phyloP scores from a whole-genome alignment of 2,888 invertebrate genomes.

The Dermolepida albohirtum region DNA sequence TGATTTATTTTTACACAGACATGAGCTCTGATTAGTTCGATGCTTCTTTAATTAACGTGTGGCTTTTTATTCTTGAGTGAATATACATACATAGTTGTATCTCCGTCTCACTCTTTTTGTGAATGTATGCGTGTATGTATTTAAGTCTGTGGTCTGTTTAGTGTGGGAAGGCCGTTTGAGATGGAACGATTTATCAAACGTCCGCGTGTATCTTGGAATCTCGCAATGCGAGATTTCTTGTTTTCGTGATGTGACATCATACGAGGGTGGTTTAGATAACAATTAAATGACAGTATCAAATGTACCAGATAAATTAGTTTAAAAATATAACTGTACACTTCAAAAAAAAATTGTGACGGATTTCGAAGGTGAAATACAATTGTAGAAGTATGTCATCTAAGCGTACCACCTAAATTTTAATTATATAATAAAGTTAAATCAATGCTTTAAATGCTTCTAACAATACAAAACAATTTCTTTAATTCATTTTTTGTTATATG shows the following conservation, averaged over 20 bases:
- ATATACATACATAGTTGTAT: conserved; percentile 18
- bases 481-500: no score
- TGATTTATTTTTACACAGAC: conserved; percentile 66
- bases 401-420: no score
- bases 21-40: conserved; percentile 66
- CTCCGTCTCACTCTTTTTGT: conserved; percentile 36
- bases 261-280: conserved; percentile 12
- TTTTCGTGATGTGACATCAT: conserved; percentile 2
- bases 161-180: conserved; percentile 58
- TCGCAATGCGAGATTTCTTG: conserved; percentile 12
- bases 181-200: conserved; percentile 60
- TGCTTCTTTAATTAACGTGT: conserved; percentile 66
- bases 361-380: no score
- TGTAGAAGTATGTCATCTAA: no score
- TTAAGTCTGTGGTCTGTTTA: conserved; percentile 43
- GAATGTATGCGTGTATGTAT: neutral
- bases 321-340: no score
- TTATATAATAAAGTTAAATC: no score
- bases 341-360: no score
- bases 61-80: conserved; percentile 58
- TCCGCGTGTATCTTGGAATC: conserved; percentile 52
- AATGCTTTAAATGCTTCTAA: no score
- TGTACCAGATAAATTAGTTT: no score
- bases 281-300: neutral
- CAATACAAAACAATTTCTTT: no score